Evolutionary conservation across 2,797 vertebrate genomes (phyloP).

Genomic region (Tokudaia muenninki): DNA sequence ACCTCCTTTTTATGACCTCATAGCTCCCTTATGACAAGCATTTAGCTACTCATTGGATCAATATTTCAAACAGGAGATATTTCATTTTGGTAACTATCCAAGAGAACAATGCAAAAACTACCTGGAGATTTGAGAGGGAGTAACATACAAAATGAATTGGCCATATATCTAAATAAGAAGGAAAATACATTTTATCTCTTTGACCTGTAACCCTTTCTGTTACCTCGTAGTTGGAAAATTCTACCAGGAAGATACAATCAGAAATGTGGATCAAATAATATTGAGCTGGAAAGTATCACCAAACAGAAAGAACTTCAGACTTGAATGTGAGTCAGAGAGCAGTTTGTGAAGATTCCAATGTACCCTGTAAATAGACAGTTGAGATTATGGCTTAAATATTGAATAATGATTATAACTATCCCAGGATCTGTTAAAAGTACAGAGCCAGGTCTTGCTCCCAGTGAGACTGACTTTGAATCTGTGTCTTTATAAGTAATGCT

Average conservation of each 20-base stretch:
- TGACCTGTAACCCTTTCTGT: not conserved
- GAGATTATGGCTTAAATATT: not conserved
- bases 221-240: not conserved
- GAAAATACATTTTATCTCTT: not conserved
- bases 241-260: not conserved
- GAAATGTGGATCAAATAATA: conserved; percentile 6
- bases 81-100: not conserved
- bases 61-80: conserved; percentile 57
- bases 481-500: not conserved
- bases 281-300: not conserved
- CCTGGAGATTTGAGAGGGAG: not conserved
- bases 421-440: not conserved
- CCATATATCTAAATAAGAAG: not conserved
- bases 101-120: conserved; percentile 44
- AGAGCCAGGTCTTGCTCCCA: not conserved
- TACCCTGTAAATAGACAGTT: not conserved
- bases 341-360: not conserved
- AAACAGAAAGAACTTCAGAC: not conserved
- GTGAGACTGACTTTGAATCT: not conserved
- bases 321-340: not conserved
- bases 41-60: conserved; percentile 59
- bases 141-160: not conserved
- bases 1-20: conserved; percentile 52
- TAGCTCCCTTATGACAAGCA: conserved; percentile 75
- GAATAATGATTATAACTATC: not conserved